phyloP scores from a whole-genome alignment of 1,140 invertebrate genomes.

The Probaryconus sp. region DNA sequence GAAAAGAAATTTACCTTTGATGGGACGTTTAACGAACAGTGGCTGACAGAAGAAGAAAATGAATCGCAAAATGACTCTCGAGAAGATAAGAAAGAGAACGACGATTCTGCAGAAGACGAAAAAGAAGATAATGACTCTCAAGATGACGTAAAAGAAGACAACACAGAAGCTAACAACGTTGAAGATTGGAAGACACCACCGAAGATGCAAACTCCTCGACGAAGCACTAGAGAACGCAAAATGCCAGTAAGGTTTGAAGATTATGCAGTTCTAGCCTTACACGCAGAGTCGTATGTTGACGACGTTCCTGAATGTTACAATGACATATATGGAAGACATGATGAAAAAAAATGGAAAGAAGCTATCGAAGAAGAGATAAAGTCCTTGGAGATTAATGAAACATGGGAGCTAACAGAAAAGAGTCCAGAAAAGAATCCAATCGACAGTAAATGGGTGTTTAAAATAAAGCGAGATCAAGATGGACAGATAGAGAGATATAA shows the following conservation, averaged over 20 bases:
- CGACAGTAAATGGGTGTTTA: conserved; percentile 62
- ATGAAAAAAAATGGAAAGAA: conserved; percentile 5
- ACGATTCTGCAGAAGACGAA: neutral
- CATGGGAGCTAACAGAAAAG: conserved; percentile 5
- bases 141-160: conserved; percentile 18
- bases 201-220: conserved; percentile 11
- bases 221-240: conserved; percentile 4
- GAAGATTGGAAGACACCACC: neutral
- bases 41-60: conserved; percentile 3
- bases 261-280: conserved; percentile 11
- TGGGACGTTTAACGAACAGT: neutral
- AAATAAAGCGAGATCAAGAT: conserved; percentile 38
- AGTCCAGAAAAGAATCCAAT: conserved; percentile 27
- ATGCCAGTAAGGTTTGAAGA: conserved; percentile 6
- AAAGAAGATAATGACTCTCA: too few relatives aligned
- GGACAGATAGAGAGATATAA: conserved; percentile 51
- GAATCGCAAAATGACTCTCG: neutral
- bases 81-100: neutral
- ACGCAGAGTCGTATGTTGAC: conserved; percentile 21
- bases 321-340: neutral
- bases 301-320: conserved; percentile 13
- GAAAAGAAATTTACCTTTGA: conserved; percentile 34
- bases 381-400: conserved; percentile 3
- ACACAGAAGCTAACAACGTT: conserved; percentile 1
- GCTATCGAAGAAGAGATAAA: conserved; percentile 15